Base-by-base conservation (phyloP, 2,888 invertebrate genomes). In the Ametastegia equiseti region DNA sequence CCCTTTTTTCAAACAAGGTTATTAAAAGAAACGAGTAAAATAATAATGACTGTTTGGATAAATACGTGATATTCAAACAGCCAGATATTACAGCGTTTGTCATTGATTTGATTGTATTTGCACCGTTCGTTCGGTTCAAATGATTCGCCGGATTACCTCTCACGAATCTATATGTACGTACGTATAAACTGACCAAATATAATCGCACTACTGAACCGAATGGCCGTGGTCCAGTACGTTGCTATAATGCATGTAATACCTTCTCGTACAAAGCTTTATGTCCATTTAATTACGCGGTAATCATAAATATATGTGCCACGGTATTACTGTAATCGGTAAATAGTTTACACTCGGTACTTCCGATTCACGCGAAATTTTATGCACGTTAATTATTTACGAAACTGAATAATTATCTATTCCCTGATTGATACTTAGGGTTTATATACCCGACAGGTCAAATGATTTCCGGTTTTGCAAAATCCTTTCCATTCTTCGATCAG, bases 31-130 rank as follows among this genome's bases (percentile, higher is more conserved):
- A 42, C 1, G 1, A 3, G 11, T 6, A 42, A 42, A 6, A 23
- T 23, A 11, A 9, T 9, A 23, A 3, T 23, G 0, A 54, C 11
- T 23, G 23, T 54, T 54, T 23, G 2, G 9, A 23, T 19, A 23
- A 54, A 54, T 54, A 54, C 23, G 54, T 23, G 7, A 54, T 11
- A 11, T 19, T 54, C 54, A 54, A 54, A 54, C 23, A 23, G 19
- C 54, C 54, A 54, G 54, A 23, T 54, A 54, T 54, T 54, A 54
- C 54, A 54, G 54, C 54, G 54, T 19, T 54, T 54, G 54, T 54
- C 54, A 54, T 54, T 54, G 23, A 54, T 54, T 54, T 23, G 23
- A 54, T 54, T 54, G 23, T 54, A 19, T 23, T 9, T 23, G 54
- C 9, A 23, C 23, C 54, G 23, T 54, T 19, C 54, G 54, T 19